Evolutionary conservation across 1,140 invertebrate species (phyloP).

Genomic region (Sipha flava): DNA sequence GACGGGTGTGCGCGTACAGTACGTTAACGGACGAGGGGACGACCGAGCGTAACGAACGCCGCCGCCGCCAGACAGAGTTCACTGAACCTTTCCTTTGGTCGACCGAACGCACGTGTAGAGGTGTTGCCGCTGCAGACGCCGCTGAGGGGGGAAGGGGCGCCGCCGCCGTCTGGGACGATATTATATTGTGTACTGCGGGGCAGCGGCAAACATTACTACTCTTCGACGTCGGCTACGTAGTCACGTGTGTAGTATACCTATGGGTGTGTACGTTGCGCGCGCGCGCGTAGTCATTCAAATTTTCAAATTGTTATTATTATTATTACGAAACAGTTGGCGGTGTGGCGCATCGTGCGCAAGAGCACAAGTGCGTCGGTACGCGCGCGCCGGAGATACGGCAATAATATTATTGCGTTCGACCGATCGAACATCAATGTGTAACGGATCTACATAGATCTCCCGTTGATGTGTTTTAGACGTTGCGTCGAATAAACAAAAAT

Average conservation of each 20-base stretch:
- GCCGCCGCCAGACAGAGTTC: conserved; percentile 10
- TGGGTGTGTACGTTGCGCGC: background rate
- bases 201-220: background rate
- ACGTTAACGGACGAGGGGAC: background rate
- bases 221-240: too few relatives aligned
- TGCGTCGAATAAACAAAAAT: too few relatives aligned
- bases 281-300: background rate
- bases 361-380: background rate
- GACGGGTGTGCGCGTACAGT: too few relatives aligned
- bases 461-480: too few relatives aligned
- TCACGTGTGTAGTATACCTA: background rate
- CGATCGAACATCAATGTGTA: too few relatives aligned
- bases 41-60: conserved; percentile 13
- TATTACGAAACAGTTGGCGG: background rate
- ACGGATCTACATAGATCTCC: too few relatives aligned
- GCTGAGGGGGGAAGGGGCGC: background rate
- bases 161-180: background rate
- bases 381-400: too few relatives aligned
- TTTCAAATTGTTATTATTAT: background rate
- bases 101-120: background rate
- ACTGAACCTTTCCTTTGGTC: conserved; percentile 22
- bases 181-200: background rate
- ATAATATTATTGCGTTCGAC: background rate
- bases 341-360: background rate
- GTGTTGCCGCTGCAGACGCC: background rate